These are phyloP conservation scores for Lasioglossum morio DNA, from an alignment of 2,888 invertebrate species.

Conservation along the genomic window DNA sequence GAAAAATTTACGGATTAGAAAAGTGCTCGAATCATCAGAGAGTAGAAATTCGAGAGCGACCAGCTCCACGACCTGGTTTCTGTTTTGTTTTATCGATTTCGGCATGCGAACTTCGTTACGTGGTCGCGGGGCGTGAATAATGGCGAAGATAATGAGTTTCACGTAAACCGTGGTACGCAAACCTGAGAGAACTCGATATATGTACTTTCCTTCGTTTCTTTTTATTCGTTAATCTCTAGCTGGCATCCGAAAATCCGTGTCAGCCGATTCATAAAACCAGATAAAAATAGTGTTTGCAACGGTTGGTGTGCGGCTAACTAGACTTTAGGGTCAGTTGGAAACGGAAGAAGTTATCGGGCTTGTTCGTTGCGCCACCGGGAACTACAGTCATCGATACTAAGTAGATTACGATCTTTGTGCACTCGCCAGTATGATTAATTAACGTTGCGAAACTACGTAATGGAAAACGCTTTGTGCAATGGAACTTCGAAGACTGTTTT, in stretches of 20 bases:
- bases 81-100: constrained; percentile 2
- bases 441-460: background rate
- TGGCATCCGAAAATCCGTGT: background rate
- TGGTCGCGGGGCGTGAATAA: constrained; percentile 2
- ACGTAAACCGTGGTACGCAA: background rate
- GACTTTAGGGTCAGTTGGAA: constrained; percentile 1
- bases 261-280: background rate
- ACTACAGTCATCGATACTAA: background rate
- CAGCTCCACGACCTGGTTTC: background rate
- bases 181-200: background rate
- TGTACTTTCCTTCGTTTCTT: background rate
- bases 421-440: background rate
- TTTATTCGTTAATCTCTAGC: background rate
- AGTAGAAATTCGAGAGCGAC: constrained; percentile 35
- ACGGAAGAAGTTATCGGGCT: background rate
- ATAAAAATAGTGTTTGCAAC: background rate
- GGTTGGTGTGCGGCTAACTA: background rate
- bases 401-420: background rate
- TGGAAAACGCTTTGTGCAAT: background rate
- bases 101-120: constrained; percentile 14
- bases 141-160: constrained; percentile 5
- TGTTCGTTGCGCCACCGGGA: background rate
- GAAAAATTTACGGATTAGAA: background rate
- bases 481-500: background rate
- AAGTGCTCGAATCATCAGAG: background rate